phyloP scores from a whole-genome alignment of 2,888 invertebrate species.

The Barypeithes pellucidus region DNA sequence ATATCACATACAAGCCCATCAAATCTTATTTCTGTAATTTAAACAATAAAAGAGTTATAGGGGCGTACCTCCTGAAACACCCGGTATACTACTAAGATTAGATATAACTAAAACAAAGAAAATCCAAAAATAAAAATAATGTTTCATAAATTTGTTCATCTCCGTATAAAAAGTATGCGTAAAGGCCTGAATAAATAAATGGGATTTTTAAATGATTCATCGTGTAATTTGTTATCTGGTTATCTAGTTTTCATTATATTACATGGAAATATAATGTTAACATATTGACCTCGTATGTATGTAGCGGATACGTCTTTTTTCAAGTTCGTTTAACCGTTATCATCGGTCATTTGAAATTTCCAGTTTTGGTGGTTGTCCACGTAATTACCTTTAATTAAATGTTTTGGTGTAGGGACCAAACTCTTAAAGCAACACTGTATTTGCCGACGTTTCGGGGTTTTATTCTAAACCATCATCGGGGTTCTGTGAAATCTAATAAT shows the following conservation, averaged over 20 bases:
- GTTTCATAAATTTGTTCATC: background rate
- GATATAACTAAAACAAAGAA: background rate
- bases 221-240: background rate
- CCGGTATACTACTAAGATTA: too few species aligned
- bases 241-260: background rate
- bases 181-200: background rate
- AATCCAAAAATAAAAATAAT: background rate
- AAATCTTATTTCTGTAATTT: too few species aligned
- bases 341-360: background rate
- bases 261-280: background rate
- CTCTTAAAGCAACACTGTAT: too few species aligned
- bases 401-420: too few species aligned
- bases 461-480: too few species aligned
- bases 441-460: too few species aligned
- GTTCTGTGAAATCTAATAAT: too few species aligned
- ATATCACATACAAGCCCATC: too few species aligned
- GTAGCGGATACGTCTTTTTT: background rate
- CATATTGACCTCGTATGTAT: constrained; percentile 2
- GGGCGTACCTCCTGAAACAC: too few species aligned
- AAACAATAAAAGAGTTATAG: too few species aligned
- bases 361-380: too few species aligned
- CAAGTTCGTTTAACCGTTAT: background rate
- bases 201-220: constrained; percentile 3
- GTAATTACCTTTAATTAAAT: too few species aligned
- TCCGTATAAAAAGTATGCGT: background rate